Conservation (phyloP, 2,888 invertebrate species). For the Pristionchus mayeri region DNA sequence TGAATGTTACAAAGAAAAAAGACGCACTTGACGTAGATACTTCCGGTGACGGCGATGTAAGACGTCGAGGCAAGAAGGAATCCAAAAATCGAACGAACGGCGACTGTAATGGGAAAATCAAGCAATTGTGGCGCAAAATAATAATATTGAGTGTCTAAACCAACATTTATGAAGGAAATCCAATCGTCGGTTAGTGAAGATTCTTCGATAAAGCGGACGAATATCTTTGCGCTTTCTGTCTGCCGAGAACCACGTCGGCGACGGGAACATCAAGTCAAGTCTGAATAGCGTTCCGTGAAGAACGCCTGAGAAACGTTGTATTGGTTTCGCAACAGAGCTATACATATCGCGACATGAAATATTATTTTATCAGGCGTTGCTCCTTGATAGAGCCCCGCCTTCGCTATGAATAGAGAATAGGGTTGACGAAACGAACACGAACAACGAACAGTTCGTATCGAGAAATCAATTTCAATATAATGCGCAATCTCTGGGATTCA, state of each 20-base stretch:
- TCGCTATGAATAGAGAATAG: no score
- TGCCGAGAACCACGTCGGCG: conserved; percentile 32
- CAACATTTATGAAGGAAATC: conserved; percentile 73
- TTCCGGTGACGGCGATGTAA: conserved; percentile 69
- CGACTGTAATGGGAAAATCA: conserved; percentile 56
- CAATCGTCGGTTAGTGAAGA: conserved; percentile 73
- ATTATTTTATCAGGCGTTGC: no score
- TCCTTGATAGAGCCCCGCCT: no score
- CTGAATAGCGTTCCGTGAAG: conserved; percentile 31
- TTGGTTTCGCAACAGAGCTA: no score
- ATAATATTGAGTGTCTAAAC: conserved; percentile 31
- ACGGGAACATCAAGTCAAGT: conserved; percentile 45
- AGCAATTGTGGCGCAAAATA: neutral
- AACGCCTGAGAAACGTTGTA: conserved; percentile 10
- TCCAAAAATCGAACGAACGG: conserved; percentile 69
- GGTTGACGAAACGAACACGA: no score
- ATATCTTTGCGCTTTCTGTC: conserved; percentile 60
- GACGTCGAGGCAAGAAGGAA: conserved; percentile 70
- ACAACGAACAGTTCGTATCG: no score
- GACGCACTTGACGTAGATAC: conserved; percentile 67
- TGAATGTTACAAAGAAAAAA: neutral
- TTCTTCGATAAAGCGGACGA: conserved; percentile 73
- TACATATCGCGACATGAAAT: no score
- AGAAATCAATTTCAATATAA: no score
- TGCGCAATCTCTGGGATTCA: no score